These are phyloP conservation scores for Myrmophylax atrothorax DNA, from an alignment of 2,113 vertebrate genomes.

Conservation along the genomic window DNA sequence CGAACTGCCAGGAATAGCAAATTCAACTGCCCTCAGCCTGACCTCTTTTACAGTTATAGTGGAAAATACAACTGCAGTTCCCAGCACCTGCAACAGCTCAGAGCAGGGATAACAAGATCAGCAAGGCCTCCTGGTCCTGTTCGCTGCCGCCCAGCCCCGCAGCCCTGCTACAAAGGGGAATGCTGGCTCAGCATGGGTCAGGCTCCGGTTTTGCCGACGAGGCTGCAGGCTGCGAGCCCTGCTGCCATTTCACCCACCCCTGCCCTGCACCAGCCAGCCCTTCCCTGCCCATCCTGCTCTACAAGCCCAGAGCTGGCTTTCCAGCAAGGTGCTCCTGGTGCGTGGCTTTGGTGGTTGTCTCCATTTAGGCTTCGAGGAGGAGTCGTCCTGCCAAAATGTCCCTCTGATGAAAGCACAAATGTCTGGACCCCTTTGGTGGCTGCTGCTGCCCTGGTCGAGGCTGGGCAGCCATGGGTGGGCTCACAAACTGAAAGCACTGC, in stretches of 20 bases:
- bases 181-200: not conserved
- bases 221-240: not conserved
- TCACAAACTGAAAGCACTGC: not conserved
- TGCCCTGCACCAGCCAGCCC: not conserved
- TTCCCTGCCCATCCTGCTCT: not conserved
- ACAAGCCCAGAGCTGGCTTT: not conserved
- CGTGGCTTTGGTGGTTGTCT: not conserved
- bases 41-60: not conserved
- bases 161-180: not conserved
- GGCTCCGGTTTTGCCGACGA: accelerated
- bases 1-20: not conserved
- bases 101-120: not conserved
- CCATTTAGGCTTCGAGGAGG: not conserved
- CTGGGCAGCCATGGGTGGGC: accelerated
- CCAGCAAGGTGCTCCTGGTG: accelerated
- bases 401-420: not conserved
- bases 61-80: not conserved
- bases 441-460: not conserved
- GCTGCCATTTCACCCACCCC: not conserved
- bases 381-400: accelerated
- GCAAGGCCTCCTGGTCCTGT: not conserved
- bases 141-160: accelerated
- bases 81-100: conserved; percentile 12
- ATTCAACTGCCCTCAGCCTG: not conserved
- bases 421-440: not conserved